A percentile compares a stretch with the other conserved stretches of the same genome.
Evolutionary conservation across 2,113 vertebrate species (phyloP).

Genomic region (Corythaixoides concolor): DNA sequence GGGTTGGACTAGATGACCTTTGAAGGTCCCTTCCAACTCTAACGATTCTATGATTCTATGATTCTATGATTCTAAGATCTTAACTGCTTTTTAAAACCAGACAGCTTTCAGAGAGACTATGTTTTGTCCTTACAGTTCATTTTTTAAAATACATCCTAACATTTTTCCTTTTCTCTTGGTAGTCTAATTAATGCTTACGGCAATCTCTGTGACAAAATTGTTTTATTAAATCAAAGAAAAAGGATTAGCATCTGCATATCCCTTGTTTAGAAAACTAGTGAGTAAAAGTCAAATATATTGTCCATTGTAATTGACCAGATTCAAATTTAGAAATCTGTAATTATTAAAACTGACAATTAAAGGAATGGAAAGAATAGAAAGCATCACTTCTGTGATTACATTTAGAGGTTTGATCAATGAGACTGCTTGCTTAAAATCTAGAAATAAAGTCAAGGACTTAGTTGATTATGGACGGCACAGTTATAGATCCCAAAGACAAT

Average conservation of each 20-base stretch:
- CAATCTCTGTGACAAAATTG: neutral
- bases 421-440: neutral
- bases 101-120: neutral
- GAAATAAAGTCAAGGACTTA: neutral
- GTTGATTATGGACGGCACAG: neutral
- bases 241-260: neutral
- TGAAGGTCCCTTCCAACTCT: no score
- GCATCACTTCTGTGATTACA: neutral
- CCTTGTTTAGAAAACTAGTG: neutral
- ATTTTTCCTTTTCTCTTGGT: neutral
- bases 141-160: neutral
- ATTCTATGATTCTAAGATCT: no score
- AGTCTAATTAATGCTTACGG: neutral
- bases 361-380: neutral
- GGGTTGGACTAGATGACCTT: no score
- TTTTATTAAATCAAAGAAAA: neutral
- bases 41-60: no score
- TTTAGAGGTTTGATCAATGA: neutral
- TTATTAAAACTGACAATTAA: neutral
- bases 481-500: neutral
- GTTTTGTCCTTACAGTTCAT: neutral
- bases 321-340: neutral
- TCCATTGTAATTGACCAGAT: neutral
- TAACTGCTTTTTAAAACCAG: neutral
- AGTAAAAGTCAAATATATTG: neutral